Percentiles rank a stretch among this genome's conserved stretches.
phyloP scores from a whole-genome alignment of 2,113 vertebrate genomes.

The Tapirus terrestris region DNA sequence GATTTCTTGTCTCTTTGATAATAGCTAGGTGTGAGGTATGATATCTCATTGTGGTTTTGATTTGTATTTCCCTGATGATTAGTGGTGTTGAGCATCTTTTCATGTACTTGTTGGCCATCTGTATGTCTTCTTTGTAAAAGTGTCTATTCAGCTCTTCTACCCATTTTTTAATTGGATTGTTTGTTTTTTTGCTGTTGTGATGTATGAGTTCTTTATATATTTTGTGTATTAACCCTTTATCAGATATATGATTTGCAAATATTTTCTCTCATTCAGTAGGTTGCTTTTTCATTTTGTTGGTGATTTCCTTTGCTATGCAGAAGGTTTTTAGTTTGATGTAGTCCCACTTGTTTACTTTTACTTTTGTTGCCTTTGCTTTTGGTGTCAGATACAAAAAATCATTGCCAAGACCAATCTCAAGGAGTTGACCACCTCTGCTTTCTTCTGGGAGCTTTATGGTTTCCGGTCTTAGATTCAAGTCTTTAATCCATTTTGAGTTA shows the following conservation, averaged over 20 bases:
- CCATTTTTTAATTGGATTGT: neutral
- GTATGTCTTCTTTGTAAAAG: neutral
- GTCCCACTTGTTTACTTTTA: neutral
- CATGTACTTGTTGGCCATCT: neutral
- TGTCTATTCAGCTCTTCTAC: neutral
- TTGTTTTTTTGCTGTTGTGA: neutral
- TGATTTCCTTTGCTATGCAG: neutral
- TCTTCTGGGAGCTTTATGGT: neutral
- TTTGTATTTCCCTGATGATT: neutral
- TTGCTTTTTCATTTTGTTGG: neutral
- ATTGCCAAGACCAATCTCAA: neutral
- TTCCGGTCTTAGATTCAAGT: neutral
- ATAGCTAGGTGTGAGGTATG: neutral
- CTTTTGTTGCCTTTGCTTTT: neutral
- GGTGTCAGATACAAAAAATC: neutral
- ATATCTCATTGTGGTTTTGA: neutral
- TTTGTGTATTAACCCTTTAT: neutral
- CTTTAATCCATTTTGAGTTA: neutral
- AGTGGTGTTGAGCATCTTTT: neutral
- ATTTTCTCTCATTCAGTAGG: neutral
- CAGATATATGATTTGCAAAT: neutral
- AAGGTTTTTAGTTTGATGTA: neutral
- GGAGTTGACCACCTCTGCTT: neutral
- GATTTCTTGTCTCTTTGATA: neutral
- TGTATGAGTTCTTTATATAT: neutral